Base-by-base conservation (phyloP, 2,888 invertebrate genomes). In the Strigamia transsilvanica region DNA sequence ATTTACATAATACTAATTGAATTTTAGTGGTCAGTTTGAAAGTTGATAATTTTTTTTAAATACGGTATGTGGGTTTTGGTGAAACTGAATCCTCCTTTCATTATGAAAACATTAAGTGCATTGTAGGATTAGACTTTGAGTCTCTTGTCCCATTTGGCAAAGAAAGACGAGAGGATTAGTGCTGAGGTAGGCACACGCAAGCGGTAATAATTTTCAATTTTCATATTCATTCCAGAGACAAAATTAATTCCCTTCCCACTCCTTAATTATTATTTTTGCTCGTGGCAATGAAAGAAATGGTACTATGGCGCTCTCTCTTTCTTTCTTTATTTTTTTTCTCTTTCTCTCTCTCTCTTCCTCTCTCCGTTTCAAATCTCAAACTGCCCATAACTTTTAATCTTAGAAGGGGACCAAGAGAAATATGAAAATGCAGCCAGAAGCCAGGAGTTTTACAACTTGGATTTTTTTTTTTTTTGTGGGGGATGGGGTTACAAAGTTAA, bases 61-160 rank as follows among this genome's bases (percentile, higher is more conserved):
- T 73, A 27, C n/a, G n/a, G n/a, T n/a, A n/a, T n/a, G 73, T 2
- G 27, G 32, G 2, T 73, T 73, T 73, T 15, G 32, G 73, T 27
- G 32, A 73, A 13, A 23, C 27, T 32, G 73, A 73, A 73, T 73
- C 73, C 32, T 73, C 32, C 73, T 73, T 73, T 73, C 73, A 73
- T 73, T 73, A 73, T 73, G 73, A 73, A 73, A 73, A 73, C 73
- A 73, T 73, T 73, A 73, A 73, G 73, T 73, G 73, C 73, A 73
- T 73, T 73, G 73, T 73, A 73, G 73, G 73, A 73, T 73, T 73
- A 73, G 73, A 73, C 9, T 73, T 73, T 73, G 73, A 73, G 73
- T 73, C 73, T 73, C 73, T 73, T 73, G 73, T 73, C 73, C 73
- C 73, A 73, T 73, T 73, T 73, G 73, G 73, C 73, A 73, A 73